These are phyloP conservation scores for Mya arenaria DNA, from an alignment of 1,140 invertebrate genomes.

Conservation along the genomic window DNA sequence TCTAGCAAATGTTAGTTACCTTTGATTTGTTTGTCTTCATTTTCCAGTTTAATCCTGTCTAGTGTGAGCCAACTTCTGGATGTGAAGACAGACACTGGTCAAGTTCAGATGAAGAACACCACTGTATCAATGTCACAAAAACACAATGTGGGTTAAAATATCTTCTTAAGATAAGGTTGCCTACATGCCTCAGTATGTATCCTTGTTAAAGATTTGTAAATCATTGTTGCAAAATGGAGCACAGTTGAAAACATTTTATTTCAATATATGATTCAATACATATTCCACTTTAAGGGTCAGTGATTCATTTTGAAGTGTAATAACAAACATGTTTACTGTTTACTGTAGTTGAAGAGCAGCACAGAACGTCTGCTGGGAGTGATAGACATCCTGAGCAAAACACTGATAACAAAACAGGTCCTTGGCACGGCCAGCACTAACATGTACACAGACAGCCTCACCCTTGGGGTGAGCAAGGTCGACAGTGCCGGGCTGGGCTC, in stretches of 20 bases:
- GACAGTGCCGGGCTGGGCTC: neutral
- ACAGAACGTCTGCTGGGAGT: conserved; percentile 6
- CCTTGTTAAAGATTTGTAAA: no score
- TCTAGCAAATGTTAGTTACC: neutral
- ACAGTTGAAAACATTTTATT: neutral
- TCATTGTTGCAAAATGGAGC: neutral
- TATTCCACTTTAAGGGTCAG: no score
- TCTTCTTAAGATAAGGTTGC: no score
- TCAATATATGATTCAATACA: neutral
- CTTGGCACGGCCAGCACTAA: neutral
- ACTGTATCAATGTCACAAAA: no score
- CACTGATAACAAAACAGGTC: neutral
- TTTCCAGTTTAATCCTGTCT: conserved; percentile 10
- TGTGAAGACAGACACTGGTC: conserved; percentile 2
- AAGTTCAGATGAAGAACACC: neutral
- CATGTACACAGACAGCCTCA: conserved; percentile 9
- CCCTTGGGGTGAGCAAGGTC: neutral
- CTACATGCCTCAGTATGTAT: no score
- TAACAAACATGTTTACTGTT: no score
- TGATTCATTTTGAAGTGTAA: no score
- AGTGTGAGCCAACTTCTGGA: conserved; percentile 28
- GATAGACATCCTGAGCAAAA: conserved; percentile 6
- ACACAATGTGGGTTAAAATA: no score
- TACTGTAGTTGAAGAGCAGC: conserved; percentile 17
- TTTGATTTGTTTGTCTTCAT: neutral